Percentiles rank a stretch among this genome's conserved stretches.
phyloP scores from a whole-genome alignment of 2,888 invertebrate species.

The Zelleria hepariella region DNA sequence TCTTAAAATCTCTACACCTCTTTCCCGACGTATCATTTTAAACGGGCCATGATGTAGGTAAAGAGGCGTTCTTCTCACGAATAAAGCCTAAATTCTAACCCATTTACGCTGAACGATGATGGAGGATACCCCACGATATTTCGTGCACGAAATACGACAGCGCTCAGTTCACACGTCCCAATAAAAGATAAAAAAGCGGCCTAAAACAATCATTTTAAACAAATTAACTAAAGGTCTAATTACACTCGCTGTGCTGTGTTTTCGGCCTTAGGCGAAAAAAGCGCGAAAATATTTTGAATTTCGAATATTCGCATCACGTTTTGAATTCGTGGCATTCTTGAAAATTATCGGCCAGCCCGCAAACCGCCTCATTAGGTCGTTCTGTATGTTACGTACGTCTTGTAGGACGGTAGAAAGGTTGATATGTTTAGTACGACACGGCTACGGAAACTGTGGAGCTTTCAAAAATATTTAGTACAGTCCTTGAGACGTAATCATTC shows the following conservation, averaged over 20 bases:
- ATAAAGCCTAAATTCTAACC: constrained; percentile 2
- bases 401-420: constrained; percentile 13
- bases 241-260: constrained; percentile 11
- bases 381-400: not conserved
- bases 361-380: constrained; percentile 3
- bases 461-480: no score
- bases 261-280: constrained; percentile 13
- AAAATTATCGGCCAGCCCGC: constrained; percentile 2
- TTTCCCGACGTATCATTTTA: not conserved
- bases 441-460: no score
- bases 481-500: no score
- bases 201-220: constrained; percentile 11
- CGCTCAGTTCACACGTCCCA: constrained; percentile 13
- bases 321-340: constrained; percentile 19
- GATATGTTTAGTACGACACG: constrained; percentile 3
- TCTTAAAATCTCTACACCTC: no score
- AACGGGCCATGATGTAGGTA: not conserved
- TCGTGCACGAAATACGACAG: constrained; percentile 11
- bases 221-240: constrained; percentile 16
- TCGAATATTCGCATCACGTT: constrained; percentile 15
- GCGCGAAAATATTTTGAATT: constrained; percentile 17
- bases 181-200: not conserved
- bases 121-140: constrained; percentile 13
- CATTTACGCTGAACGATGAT: constrained; percentile 12
- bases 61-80: constrained; percentile 5